Base-by-base conservation (phyloP, 2,113 vertebrate genomes). In the Mirza zaza region DNA sequence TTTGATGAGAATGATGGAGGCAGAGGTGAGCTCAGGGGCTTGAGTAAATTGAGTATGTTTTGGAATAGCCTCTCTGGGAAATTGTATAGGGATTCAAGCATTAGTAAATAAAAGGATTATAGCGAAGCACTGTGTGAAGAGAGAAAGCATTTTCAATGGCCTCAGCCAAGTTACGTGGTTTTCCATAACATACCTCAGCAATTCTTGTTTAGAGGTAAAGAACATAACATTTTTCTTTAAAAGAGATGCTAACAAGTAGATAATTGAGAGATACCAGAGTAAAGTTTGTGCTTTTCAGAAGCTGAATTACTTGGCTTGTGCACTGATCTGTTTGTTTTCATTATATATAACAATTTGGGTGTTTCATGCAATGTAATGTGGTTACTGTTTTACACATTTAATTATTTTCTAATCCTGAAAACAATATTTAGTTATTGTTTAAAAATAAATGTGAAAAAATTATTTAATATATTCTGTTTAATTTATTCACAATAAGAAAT, bases 91-190 rank as follows among this genome's bases (percentile, higher is more conserved):
- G 59, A 94, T 90, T 90, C 84, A 94, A 52, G 34, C 34, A 48
- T 14, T 15, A 94, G 76, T 81, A 55, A 95, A 61, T 80, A 52
- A 87, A 95, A 90, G 52, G 18, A n/a, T 86, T 91, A 48, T 48
- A 0, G 2, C 82, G 87, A 79, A 83, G 61, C 1, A 0, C 83
- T 75, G 55, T 95, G 55, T 79, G 20, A 71, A 48, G 48, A 96
- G 36, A 79, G 73, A 83, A 92, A 55, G 17, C 48, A n/a, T 84
- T 85, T 90, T 75, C 75, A 70, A 21, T 17, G 18, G 77, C 84
- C 55, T 42, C 2, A 39, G 52, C 8, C 45, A 65, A 11, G 25
- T 84, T 57, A 55, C 6, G 29, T 12, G 48, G 79, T 12, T 65
- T 45, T 89, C 84, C 76, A 83, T 79, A 67, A 67, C n/a, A 32